These are phyloP conservation scores for Scaptomyza montana DNA, from an alignment of 1,140 invertebrate genomes.

Conservation along the genomic window DNA sequence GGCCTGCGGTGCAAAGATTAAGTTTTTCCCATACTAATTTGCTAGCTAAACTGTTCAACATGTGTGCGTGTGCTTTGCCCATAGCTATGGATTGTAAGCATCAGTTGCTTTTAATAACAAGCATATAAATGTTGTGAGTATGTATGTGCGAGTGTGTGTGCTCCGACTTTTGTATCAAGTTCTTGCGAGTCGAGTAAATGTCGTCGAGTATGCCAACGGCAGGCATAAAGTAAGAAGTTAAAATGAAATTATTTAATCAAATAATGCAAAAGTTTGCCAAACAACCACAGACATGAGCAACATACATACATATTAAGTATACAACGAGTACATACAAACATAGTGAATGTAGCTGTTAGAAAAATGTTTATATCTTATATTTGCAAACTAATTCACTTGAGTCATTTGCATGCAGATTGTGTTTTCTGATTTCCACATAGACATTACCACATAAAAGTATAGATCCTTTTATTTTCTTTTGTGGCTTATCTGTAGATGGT, in stretches of 20 bases:
- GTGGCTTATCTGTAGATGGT: constrained; percentile 54
- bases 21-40: constrained; percentile 78
- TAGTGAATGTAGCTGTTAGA: constrained; percentile 6
- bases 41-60: constrained; percentile 56
- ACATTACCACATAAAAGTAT: constrained; percentile 1
- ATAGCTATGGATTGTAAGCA: constrained; percentile 18
- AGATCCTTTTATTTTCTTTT: constrained; percentile 18
- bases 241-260: constrained; percentile 82
- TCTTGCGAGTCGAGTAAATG: constrained; percentile 16
- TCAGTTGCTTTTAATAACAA: constrained; percentile 67
- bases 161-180: constrained; percentile 20
- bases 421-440: constrained; percentile 44
- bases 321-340: no score
- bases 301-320: constrained; percentile 14
- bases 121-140: constrained; percentile 31
- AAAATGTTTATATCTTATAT: constrained; percentile 24
- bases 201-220: constrained; percentile 11
- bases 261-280: constrained; percentile 63
- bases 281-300: constrained; percentile 36
- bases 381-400: constrained; percentile 78
- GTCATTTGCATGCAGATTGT: constrained; percentile 82
- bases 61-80: constrained; percentile 5
- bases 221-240: constrained; percentile 64
- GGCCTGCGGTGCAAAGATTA: constrained; percentile 60
- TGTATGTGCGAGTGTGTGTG: constrained; percentile 32